phyloP scores from a whole-genome alignment of 2,888 invertebrate species.

The Campopleginae sp. region DNA sequence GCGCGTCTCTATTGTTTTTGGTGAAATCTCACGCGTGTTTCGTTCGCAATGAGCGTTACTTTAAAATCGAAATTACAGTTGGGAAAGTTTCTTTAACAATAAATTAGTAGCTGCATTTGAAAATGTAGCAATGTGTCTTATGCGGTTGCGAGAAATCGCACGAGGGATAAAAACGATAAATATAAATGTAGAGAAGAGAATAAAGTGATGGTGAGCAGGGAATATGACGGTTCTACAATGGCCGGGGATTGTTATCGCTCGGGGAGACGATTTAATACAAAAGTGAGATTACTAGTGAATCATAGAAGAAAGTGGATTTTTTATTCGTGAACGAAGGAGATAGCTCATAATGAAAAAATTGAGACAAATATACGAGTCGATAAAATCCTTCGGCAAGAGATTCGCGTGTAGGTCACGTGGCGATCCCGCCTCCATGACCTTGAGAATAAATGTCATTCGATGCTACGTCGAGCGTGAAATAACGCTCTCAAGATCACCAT shows the following conservation, averaged over 20 bases:
- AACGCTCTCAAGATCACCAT: slow-evolving; percentile 24
- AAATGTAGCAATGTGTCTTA: slow-evolving; percentile 31
- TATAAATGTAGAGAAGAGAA: slow-evolving; percentile 24
- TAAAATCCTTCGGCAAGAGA: slow-evolving; percentile 9
- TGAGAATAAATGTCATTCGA: slow-evolving; percentile 48
- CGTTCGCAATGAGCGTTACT: not conserved
- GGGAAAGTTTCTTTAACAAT: not conserved
- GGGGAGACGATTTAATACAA: slow-evolving; percentile 45
- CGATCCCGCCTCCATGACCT: slow-evolving; percentile 24
- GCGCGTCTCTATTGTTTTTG: not conserved
- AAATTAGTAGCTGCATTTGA: slow-evolving; percentile 15
- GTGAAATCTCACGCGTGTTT: not conserved
- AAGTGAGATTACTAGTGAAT: slow-evolving; percentile 34
- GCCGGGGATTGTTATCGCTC: slow-evolving; percentile 60
- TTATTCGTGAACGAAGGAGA: slow-evolving; percentile 39
- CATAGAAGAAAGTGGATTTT: slow-evolving; percentile 7
- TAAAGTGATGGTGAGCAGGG: slow-evolving; percentile 30
- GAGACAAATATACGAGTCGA: slow-evolving; percentile 8
- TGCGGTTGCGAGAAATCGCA: slow-evolving; percentile 39
- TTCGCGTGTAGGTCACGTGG: slow-evolving; percentile 21
- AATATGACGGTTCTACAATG: slow-evolving; percentile 49
- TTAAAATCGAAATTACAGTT: not conserved
- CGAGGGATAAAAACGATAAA: slow-evolving; percentile 19
- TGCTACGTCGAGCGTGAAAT: slow-evolving; percentile 48
- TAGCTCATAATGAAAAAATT: slow-evolving; percentile 40